These are phyloP conservation scores for Pristionchus pacificus DNA, from an alignment of 1,140 invertebrate species.

Conservation along the genomic window DNA sequence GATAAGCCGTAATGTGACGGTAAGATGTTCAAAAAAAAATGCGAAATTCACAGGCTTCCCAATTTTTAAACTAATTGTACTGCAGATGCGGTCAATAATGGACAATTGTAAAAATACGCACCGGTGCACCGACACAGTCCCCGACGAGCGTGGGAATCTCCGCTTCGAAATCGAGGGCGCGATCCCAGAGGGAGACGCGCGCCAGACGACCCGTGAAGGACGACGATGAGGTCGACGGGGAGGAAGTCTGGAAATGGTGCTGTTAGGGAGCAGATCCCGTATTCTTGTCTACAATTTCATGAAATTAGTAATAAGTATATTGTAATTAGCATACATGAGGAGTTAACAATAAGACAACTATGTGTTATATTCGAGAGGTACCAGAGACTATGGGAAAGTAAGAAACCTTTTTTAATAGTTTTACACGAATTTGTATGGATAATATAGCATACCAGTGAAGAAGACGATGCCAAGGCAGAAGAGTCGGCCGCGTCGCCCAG, in stretches of 20 bases:
- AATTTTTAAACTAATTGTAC: not conserved
- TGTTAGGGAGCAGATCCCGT: not conserved
- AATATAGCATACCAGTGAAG: too few species aligned
- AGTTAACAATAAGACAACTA: not conserved
- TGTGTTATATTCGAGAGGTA: constrained; percentile 58
- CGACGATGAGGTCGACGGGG: not conserved
- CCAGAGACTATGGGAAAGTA: too few species aligned
- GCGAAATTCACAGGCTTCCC: not conserved
- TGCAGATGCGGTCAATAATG: not conserved
- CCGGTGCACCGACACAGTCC: constrained; percentile 66
- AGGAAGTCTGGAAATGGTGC: not conserved
- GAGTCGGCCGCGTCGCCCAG: too few species aligned
- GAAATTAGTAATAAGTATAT: too few species aligned
- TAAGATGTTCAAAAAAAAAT: too few species aligned
- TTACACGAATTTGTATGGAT: too few species aligned
- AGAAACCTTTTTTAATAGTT: too few species aligned
- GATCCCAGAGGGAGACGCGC: constrained; percentile 87
- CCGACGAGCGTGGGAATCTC: constrained; percentile 73
- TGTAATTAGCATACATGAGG: not conserved
- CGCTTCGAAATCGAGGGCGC: constrained; percentile 79
- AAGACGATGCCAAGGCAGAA: too few species aligned
- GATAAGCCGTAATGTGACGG: too few species aligned
- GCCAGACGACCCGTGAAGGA: constrained; percentile 86
- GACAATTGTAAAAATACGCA: constrained; percentile 59
- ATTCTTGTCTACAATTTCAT: not conserved